These are phyloP conservation scores for Pseudorhombus dupliciocellatus DNA, from an alignment of 2,113 vertebrate species.

Conservation along the genomic window DNA sequence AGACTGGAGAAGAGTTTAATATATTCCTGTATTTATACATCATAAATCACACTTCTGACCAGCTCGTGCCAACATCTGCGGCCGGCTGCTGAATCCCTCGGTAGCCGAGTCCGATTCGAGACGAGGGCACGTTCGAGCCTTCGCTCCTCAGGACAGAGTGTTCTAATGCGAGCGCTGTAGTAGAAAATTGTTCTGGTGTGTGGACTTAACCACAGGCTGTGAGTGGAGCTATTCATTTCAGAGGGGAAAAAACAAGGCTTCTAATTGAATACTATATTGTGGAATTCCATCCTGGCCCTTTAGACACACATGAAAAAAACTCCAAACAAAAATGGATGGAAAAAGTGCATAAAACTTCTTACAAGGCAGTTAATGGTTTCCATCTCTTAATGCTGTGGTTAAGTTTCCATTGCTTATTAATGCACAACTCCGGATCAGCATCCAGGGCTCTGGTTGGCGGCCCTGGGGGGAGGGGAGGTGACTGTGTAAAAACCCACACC, in stretches of 20 bases:
- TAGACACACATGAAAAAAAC: conserved; percentile 46
- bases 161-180: conserved; percentile 57
- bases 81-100: neutral
- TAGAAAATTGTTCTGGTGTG: conserved; percentile 69
- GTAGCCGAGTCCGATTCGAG: neutral
- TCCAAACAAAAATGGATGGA: conserved; percentile 56
- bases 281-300: conserved; percentile 67
- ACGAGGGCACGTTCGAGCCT: neutral
- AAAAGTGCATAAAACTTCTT: conserved; percentile 75
- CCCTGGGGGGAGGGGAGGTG: conserved; percentile 37
- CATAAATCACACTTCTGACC: conserved; percentile 5
- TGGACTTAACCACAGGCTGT: conserved; percentile 65
- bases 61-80: neutral
- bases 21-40: neutral
- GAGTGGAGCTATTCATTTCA: conserved; percentile 69
- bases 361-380: conserved; percentile 78
- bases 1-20: neutral
- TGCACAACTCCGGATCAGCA: conserved; percentile 55
- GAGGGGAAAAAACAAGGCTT: conserved; percentile 58
- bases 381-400: conserved; percentile 76
- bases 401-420: conserved; percentile 78
- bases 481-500: conserved; percentile 70
- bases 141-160: conserved; percentile 45
- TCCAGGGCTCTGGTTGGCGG: conserved; percentile 43
- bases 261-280: conserved; percentile 73